These are phyloP conservation scores for Drosophila quadrilineata DNA, from an alignment of 1,140 invertebrate genomes.

Conservation along the genomic window DNA sequence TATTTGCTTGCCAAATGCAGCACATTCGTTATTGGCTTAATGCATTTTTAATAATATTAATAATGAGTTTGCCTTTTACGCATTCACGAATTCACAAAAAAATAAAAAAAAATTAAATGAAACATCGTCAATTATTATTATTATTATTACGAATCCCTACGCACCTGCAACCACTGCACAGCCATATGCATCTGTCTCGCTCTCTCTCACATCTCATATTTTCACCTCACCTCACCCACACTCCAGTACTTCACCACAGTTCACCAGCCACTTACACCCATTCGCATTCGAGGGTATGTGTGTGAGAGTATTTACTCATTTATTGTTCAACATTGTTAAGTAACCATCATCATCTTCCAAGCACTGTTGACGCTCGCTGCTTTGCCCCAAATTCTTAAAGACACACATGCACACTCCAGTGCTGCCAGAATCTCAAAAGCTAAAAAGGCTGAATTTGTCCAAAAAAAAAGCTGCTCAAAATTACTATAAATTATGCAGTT, in stretches of 20 bases:
- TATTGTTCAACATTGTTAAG: conserved; percentile 69
- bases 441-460: no score
- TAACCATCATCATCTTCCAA: conserved; percentile 66
- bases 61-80: neutral
- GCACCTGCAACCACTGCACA: conserved; percentile 49
- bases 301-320: conserved; percentile 29
- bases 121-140: no score
- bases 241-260: conserved; percentile 12
- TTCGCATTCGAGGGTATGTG: neutral
- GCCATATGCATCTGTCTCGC: neutral
- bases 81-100: no score
- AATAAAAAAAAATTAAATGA: no score
- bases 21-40: conserved; percentile 1
- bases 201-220: neutral
- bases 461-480: no score
- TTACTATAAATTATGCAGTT: no score
- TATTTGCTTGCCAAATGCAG: neutral
- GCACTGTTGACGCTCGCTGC: conserved; percentile 67
- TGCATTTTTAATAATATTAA: conserved; percentile 1
- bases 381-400: conserved; percentile 72
- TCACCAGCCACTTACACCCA: neutral
- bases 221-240: conserved; percentile 42
- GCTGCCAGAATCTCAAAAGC: no score
- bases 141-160: no score
- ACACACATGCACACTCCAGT: conserved; percentile 2